Percentiles rank a stretch among this genome's conserved stretches.
phyloP scores from a whole-genome alignment of 2,888 invertebrate species.

The Gari tellinella region DNA sequence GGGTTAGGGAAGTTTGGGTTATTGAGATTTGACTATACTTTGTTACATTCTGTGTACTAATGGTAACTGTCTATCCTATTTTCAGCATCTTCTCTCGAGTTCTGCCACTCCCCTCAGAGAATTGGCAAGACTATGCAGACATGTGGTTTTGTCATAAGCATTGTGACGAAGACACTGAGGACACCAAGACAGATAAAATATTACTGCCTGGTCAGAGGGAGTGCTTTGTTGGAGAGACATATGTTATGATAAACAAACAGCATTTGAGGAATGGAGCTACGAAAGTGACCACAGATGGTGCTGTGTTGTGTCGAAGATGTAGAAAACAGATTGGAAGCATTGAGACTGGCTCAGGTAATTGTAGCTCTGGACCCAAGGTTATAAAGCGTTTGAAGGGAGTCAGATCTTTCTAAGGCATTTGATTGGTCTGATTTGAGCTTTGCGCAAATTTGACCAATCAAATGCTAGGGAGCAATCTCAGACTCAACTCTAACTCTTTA shows the following conservation, averaged over 20 bases:
- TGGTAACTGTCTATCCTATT: conserved; percentile 16
- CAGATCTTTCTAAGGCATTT: no score
- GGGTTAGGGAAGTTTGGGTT: no score
- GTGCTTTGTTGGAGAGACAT: conserved; percentile 76
- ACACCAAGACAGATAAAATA: not conserved
- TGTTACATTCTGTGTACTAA: not conserved
- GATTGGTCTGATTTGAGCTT: no score
- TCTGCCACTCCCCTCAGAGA: conserved; percentile 77
- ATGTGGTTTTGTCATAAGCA: conserved; percentile 80
- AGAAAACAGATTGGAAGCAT: conserved; percentile 66
- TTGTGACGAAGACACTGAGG: conserved; percentile 15
- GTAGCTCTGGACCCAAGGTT: no score
- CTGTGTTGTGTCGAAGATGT: conserved; percentile 69
- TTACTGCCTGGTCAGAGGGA: conserved; percentile 66
- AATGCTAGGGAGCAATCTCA: no score
- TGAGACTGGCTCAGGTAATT: not conserved
- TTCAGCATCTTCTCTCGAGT: conserved; percentile 72
- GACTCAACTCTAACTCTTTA: no score
- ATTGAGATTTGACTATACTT: no score
- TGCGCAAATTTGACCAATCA: no score
- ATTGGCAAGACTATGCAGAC: conserved; percentile 78
- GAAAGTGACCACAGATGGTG: conserved; percentile 42
- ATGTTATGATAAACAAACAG: conserved; percentile 62
- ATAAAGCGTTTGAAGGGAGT: no score
- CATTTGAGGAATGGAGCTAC: conserved; percentile 56